Evolutionary conservation across 2,888 invertebrate genomes (phyloP), one percentile per base, ranked within the genome.

Genomic region (Platypus cylindrus): DNA sequence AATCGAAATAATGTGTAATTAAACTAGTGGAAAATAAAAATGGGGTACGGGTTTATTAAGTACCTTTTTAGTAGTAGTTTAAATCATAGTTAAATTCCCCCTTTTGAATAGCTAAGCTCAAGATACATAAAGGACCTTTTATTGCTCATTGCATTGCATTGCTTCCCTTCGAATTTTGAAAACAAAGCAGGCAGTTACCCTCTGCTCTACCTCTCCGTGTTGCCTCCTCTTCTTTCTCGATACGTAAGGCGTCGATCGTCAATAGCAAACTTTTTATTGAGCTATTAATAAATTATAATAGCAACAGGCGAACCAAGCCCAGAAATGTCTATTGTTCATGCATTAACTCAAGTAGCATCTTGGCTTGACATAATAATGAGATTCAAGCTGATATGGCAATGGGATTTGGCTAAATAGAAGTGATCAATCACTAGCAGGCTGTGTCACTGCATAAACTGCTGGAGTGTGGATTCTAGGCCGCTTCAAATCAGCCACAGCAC

Each of bases 281-380:
- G 57, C 59, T 56, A 61, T 63, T 62, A 62, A 62, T 62, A 61
- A 61, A 61, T 62, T 63, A 62, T n/a, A n/a, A n/a, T 60, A 58
- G 61, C 61, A 61, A 61, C 60, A 62, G 59, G 59, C 61, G 56
- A 52, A 50, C 53, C 52, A 52, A 51, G 51, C 52, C 51, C n/a
- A n/a, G 52, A 53, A 49, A 52, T 52, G 56, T 57, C 59, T 58
- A 58, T 58, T 59, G 58, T 58, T 59, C 59, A 56, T 56, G 58
- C 58, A 59, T 60, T 59, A 62, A 60, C 59, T 60, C 55, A 59
- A 58, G 60, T 59, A 60, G 58, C 62, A 62, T 62, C 60, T 60
- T 60, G 62, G 56, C 57, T 55, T 60, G 62, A 62, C 61, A 59
- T 61, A 60, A 60, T 62, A 61, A 62, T 62, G 61, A 62, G 61